Evolutionary conservation across 2,797 vertebrate species (phyloP), one percentile per base, ranked within the genome.

Genomic region (Scolopax bukidnonensis): DNA sequence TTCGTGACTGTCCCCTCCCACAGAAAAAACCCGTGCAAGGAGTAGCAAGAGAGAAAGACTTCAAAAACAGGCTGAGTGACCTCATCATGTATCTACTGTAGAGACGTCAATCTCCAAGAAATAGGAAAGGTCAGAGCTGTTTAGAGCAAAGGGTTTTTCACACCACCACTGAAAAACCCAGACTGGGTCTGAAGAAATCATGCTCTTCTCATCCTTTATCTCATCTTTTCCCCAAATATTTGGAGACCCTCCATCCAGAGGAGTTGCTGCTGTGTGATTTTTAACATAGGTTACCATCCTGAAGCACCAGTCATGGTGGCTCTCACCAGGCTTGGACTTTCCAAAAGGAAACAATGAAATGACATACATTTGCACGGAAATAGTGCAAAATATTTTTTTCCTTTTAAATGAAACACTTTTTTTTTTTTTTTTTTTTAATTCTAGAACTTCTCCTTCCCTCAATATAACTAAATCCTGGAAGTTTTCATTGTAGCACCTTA

Each of bases 1-100:
- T 91, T 96, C 70, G 47, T 87, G 82, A 93, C 90, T 96, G 87
- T 90, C 86, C 95, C 96, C 96, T 96, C 96, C 96, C 94, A 96
- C 95, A 93, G 84, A 83, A 94, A 96, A 96, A 92, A 80, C 19
- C 67, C 89, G 36, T 48, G 68, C 5, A 27, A 95, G 40, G 63
- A 92, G 79, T 65, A 95, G 54, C 12, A 15, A 91, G 93, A 91
- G 85, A 95, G 77, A 75, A 82, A 97, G 79, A 85, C 68, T 92
- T 96, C 60, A 90, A 94, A 97, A 95, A 92, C 92, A 95, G 60
- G 57, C 56, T 89, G 60, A 91, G 67, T 96, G 95, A 93, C 90
- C 82, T 97, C 94, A 96, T 87, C 89, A 4, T 47, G 73, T 67
- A 57, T 93, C 71, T 92, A 20, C 78, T 32, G 27, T 36, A 57